Conservation (phyloP, 2,888 invertebrate genomes). For the Ctena decussata region DNA sequence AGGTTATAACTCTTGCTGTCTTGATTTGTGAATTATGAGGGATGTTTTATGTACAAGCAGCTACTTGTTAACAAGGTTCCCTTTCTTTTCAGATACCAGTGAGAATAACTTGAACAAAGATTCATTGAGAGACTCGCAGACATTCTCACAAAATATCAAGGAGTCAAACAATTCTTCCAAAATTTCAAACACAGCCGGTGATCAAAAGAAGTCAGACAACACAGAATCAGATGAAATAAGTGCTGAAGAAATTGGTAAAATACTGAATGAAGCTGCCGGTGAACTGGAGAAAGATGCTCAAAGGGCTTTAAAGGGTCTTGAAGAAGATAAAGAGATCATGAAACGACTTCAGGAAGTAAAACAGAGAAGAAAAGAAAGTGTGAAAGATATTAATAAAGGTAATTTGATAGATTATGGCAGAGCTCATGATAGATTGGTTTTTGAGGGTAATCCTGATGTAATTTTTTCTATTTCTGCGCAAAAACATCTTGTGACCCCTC, state of each 20-base stretch:
- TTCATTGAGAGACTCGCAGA: slow-evolving; percentile 62
- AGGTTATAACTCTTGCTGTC: no score
- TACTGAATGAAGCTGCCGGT: slow-evolving; percentile 77
- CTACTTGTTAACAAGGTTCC: no score
- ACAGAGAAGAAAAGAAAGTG: slow-evolving; percentile 85
- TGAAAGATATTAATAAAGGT: slow-evolving; percentile 60
- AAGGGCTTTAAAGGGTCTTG: slow-evolving; percentile 76
- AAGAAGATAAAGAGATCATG: slow-evolving; percentile 83
- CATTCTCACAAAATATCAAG: slow-evolving; percentile 69
- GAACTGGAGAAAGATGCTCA: slow-evolving; percentile 82
- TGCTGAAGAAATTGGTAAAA: slow-evolving; percentile 76
- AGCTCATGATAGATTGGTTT: no score
- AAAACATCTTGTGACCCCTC: no score
- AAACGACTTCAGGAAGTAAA: slow-evolving; percentile 77
- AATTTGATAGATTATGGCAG: no score
- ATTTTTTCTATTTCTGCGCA: no score
- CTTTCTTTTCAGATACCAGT: slow-evolving; percentile 33
- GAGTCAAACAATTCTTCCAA: not conserved
- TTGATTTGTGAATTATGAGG: no score
- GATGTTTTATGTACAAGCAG: no score
- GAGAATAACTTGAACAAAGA: slow-evolving; percentile 75
- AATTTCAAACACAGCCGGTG: not conserved
- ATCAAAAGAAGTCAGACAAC: slow-evolving; percentile 23
- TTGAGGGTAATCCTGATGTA: no score
- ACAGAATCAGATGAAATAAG: slow-evolving; percentile 57